Evolutionary conservation across 2,113 vertebrate genomes (phyloP).

Genomic region (Mirounga angustirostris): DNA sequence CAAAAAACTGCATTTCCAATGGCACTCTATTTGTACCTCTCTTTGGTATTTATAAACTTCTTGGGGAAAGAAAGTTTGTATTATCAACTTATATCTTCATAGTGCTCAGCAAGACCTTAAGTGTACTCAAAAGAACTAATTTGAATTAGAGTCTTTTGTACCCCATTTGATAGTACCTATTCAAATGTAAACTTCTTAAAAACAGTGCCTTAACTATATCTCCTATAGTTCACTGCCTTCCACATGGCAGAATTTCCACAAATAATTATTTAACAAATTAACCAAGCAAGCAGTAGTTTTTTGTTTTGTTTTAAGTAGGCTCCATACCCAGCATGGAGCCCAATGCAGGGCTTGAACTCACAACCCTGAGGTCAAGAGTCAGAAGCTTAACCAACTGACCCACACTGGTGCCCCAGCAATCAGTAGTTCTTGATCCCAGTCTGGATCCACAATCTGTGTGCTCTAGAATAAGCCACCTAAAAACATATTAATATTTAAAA

Average conservation of each 20-base stretch:
- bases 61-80: background rate
- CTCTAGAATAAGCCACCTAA: background rate
- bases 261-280: constrained; percentile 13
- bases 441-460: background rate
- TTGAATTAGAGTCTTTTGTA: background rate
- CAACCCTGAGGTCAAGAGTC: background rate
- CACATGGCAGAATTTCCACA: background rate
- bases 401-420: background rate
- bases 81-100: background rate
- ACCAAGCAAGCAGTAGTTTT: background rate
- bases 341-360: background rate
- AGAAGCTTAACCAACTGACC: background rate
- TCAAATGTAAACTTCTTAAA: background rate
- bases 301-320: background rate
- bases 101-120: background rate
- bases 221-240: background rate
- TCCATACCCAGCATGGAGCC: background rate
- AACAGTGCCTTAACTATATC: background rate
- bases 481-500: background rate
- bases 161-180: background rate
- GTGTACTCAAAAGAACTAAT: background rate
- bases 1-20: background rate
- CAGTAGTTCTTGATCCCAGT: background rate
- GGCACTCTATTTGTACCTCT: background rate
- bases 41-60: background rate